These are phyloP conservation scores for Calypte anna DNA, from an alignment of 2,113 vertebrate genomes.

Conservation along the genomic window DNA sequence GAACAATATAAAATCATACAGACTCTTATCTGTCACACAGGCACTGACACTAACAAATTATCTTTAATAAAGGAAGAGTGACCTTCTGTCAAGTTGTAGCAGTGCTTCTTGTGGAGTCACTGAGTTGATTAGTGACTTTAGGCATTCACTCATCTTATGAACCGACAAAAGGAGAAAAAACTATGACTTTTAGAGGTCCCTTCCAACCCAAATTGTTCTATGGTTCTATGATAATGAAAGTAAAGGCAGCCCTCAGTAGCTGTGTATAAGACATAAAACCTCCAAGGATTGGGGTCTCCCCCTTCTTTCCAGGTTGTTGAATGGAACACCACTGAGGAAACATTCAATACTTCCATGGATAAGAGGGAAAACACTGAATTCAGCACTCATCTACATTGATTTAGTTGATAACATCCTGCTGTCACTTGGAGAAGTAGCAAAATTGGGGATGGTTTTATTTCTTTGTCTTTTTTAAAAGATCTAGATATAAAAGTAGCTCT, in stretches of 20 bases:
- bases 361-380: constrained; percentile 15
- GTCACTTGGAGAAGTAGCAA: background rate
- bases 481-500: background rate
- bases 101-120: background rate
- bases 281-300: background rate
- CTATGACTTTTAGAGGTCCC: too few relatives aligned
- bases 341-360: background rate
- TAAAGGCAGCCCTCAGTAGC: background rate
- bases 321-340: constrained; percentile 18
- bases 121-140: background rate
- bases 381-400: constrained; percentile 31
- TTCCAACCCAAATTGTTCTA: too few relatives aligned
- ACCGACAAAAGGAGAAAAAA: background rate
- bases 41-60: background rate
- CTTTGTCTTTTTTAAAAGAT: background rate
- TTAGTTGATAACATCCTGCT: background rate
- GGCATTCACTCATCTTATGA: background rate
- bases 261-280: background rate
- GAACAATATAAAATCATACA: background rate
- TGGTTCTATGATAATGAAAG: background rate
- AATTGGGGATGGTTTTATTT: background rate
- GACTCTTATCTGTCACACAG: background rate
- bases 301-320: constrained; percentile 23
- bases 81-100: background rate
- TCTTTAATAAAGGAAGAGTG: background rate